phyloP scores from a whole-genome alignment of 2,113 vertebrate genomes.

The Vireo altiloquus region DNA sequence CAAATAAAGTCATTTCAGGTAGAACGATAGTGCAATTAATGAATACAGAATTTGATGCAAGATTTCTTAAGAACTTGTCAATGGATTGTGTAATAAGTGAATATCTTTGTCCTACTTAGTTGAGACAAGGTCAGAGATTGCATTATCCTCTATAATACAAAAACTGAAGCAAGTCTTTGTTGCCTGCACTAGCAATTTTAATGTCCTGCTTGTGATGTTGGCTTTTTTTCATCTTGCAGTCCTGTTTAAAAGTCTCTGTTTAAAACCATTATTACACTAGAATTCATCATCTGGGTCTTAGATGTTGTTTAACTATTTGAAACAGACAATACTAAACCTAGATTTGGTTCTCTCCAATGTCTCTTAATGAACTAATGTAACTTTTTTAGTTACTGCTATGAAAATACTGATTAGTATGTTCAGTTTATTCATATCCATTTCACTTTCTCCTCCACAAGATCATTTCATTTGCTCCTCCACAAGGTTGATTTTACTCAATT shows the following conservation, averaged over 20 bases:
- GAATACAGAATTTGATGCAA: background rate
- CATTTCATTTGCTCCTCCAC: background rate
- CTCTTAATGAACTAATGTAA: background rate
- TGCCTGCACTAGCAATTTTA: background rate
- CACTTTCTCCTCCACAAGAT: background rate
- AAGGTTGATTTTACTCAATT: background rate
- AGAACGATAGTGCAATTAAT: background rate
- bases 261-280: background rate
- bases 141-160: background rate
- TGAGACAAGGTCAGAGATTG: background rate
- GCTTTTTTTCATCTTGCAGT: background rate
- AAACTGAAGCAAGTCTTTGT: conserved; percentile 3
- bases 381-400: background rate
- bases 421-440: background rate
- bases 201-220: background rate
- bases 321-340: background rate
- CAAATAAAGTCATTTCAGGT: background rate
- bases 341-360: background rate
- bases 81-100: background rate
- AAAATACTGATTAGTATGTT: background rate
- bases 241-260: background rate
- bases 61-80: background rate
- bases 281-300: background rate
- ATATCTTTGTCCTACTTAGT: conserved; percentile 12
- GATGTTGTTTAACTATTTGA: background rate